Percentiles rank a stretch among this genome's conserved stretches.
These are phyloP conservation scores for Zaprionus africanus DNA, from an alignment of 1,140 invertebrate genomes.

Conservation along the genomic window DNA sequence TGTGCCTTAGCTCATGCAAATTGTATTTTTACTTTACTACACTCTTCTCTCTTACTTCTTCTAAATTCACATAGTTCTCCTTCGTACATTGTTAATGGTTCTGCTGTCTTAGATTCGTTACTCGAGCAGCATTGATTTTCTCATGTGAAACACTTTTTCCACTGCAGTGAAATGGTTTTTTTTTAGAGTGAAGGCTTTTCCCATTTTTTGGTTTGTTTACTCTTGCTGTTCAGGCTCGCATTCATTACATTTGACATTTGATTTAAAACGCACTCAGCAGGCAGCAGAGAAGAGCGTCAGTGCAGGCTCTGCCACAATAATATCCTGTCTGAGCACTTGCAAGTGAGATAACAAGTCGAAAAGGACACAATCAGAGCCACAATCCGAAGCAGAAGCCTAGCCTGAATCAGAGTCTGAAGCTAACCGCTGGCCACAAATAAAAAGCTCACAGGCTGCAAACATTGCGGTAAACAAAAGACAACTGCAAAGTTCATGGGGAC, in stretches of 20 bases:
- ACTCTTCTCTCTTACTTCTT: too few relatives aligned
- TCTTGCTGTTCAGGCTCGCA: slow-evolving; percentile 19
- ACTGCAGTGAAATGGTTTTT: neutral
- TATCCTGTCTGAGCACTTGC: slow-evolving; percentile 47
- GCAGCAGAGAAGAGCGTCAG: slow-evolving; percentile 8
- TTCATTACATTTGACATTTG: slow-evolving; percentile 58
- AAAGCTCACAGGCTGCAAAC: slow-evolving; percentile 43
- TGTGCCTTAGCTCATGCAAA: neutral
- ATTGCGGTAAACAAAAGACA: slow-evolving; percentile 59
- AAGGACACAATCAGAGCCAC: neutral
- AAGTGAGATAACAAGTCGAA: slow-evolving; percentile 35
- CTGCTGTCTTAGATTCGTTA: neutral
- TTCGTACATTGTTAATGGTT: neutral
- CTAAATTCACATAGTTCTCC: too few relatives aligned
- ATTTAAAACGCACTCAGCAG: slow-evolving; percentile 52
- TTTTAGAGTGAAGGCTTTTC: neutral
- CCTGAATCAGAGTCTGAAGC: slow-evolving; percentile 7
- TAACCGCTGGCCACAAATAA: slow-evolving; percentile 48
- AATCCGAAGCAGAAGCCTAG: neutral
- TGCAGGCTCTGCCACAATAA: slow-evolving; percentile 41
- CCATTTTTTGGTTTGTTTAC: neutral
- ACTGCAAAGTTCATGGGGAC: slow-evolving; percentile 51
- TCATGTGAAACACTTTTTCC: neutral
- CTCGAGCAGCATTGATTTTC: neutral
- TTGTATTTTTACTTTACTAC: neutral